phyloP scores from a whole-genome alignment of 2,113 vertebrate genomes.

The Microtus richardsoni region DNA sequence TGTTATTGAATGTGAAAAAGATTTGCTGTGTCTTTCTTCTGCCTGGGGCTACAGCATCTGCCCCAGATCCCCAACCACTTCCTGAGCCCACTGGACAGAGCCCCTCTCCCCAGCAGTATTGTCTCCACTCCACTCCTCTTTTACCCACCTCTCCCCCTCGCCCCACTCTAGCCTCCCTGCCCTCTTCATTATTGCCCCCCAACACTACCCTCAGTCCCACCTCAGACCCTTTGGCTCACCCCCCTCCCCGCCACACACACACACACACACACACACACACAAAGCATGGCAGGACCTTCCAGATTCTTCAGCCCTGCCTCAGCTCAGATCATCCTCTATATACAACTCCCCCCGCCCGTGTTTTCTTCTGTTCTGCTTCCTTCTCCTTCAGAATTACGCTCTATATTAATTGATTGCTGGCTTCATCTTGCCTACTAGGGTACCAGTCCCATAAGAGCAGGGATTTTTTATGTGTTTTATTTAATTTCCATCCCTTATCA shows the following conservation, averaged over 20 bases:
- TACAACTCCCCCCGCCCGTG: background rate
- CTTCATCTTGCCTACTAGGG: background rate
- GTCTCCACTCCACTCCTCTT: background rate
- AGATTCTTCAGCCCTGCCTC: background rate
- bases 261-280: background rate
- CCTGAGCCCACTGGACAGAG: background rate
- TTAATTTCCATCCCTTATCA: background rate
- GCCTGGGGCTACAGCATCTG: background rate
- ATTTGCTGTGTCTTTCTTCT: background rate
- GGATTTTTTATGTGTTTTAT: background rate
- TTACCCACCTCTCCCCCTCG: fast-evolving
- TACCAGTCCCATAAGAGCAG: too few species aligned
- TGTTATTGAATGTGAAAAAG: background rate
- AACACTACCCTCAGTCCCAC: background rate
- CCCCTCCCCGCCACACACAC: too few species aligned
- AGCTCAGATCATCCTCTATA: too few species aligned
- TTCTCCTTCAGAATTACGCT: background rate
- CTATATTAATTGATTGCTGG: too few species aligned
- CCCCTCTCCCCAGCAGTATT: background rate
- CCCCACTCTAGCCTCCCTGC: too few species aligned
- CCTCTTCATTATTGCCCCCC: background rate
- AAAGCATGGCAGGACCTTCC: background rate
- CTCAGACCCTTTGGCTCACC: too few species aligned
- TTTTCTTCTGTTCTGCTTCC: background rate
- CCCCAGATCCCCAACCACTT: background rate